Evolutionary conservation across 2,113 vertebrate species (phyloP).

Genomic region (Camelus bactrianus): DNA sequence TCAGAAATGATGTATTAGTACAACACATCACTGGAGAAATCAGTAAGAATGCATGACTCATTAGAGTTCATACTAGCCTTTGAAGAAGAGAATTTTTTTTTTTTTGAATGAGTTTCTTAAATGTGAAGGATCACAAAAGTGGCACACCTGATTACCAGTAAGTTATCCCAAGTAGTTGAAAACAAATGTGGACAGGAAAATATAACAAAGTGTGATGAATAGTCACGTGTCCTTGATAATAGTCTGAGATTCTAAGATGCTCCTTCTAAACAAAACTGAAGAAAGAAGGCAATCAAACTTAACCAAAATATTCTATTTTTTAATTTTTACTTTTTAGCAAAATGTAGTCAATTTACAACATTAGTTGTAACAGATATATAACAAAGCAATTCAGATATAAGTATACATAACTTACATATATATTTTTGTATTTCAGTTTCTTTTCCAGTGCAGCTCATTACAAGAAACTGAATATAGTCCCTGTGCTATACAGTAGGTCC

Average conservation of each 20-base stretch:
- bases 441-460: too few species aligned
- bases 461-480: too few species aligned
- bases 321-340: too few species aligned
- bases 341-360: too few species aligned
- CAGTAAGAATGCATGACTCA: background rate
- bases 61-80: background rate
- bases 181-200: slow-evolving; percentile 6
- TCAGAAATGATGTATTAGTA: slow-evolving; percentile 72
- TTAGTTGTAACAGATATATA: too few species aligned
- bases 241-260: background rate
- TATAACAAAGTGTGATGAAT: background rate
- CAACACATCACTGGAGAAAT: background rate
- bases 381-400: too few species aligned
- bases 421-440: too few species aligned
- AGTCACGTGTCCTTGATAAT: background rate
- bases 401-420: too few species aligned
- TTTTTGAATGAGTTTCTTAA: background rate
- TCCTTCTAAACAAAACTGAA: background rate
- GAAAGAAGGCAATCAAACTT: background rate
- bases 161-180: background rate
- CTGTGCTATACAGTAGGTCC: too few species aligned
- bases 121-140: background rate
- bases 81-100: background rate
- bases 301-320: background rate
- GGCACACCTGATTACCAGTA: background rate